Evolutionary conservation across 2,797 vertebrate genomes (phyloP).

Genomic region (Typhlichthys subterraneus): DNA sequence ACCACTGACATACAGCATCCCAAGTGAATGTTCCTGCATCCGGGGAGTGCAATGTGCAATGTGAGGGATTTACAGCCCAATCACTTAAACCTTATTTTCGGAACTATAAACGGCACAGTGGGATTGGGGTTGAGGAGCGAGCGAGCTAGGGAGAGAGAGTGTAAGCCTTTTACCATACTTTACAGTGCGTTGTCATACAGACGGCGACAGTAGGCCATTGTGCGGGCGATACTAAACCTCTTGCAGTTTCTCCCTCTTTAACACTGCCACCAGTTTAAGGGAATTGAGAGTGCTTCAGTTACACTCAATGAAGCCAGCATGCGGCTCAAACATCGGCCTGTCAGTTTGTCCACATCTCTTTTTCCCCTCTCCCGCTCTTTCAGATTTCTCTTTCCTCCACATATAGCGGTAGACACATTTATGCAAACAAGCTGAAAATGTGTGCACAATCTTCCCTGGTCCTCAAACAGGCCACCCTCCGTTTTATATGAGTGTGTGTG

Average conservation of each 20-base stretch:
- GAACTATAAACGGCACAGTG: constrained; percentile 9
- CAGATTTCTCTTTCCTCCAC: not conserved
- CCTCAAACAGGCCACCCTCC: constrained; percentile 23
- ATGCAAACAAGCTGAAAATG: not conserved
- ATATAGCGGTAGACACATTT: not conserved
- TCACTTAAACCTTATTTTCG: constrained; percentile 6
- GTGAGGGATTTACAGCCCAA: constrained; percentile 8
- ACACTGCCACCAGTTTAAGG: constrained; percentile 33
- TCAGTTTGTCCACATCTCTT: constrained; percentile 7
- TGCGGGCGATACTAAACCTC: constrained; percentile 11
- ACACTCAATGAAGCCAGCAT: constrained; percentile 26
- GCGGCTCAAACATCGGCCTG: constrained; percentile 13
- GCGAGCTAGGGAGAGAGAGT: constrained; percentile 18
- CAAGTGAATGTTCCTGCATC: not conserved
- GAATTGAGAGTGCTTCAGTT: constrained; percentile 53
- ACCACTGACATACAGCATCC: too few relatives aligned
- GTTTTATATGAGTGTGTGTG: constrained; percentile 1
- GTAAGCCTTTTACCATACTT: constrained; percentile 21
- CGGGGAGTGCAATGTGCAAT: not conserved
- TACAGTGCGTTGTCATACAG: constrained; percentile 32
- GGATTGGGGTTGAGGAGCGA: constrained; percentile 7
- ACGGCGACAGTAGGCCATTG: constrained; percentile 23
- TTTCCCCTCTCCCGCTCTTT: constrained; percentile 9
- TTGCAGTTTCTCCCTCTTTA: constrained; percentile 51
- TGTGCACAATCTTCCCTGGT: constrained; percentile 14